A percentile compares a stretch with the other conserved stretches of the same genome.
Evolutionary conservation across 1,140 invertebrate genomes (phyloP).

Genomic region (Macrocentrus cingulum): DNA sequence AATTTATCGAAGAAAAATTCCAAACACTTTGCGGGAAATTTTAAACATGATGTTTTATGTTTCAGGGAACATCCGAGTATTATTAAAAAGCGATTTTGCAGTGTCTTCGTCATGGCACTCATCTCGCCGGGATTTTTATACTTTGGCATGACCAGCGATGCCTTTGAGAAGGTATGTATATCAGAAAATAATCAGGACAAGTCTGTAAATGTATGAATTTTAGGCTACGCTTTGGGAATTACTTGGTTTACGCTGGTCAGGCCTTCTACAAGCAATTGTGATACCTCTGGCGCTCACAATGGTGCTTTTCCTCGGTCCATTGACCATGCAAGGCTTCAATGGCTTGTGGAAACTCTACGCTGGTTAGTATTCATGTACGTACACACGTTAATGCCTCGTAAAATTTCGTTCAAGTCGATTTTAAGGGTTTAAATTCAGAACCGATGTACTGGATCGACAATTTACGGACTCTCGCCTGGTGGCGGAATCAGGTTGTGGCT

Average conservation of each 20-base stretch:
- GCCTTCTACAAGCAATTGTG: constrained; percentile 72
- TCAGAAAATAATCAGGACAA: constrained; percentile 10
- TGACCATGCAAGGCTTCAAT: constrained; percentile 71
- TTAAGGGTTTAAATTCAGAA: constrained; percentile 59
- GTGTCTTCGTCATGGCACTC: constrained; percentile 78
- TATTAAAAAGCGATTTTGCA: constrained; percentile 85
- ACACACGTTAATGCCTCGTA: constrained; percentile 4
- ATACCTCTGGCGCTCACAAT: constrained; percentile 81
- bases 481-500: constrained; percentile 87
- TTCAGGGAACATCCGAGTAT: constrained; percentile 84
- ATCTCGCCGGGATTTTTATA: constrained; percentile 78
- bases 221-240: constrained; percentile 70
- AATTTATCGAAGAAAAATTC: too few species aligned
- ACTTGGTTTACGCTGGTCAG: constrained; percentile 74
- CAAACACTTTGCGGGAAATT: neutral
- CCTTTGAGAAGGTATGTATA: constrained; percentile 61
- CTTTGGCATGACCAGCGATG: constrained; percentile 65
- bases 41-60: constrained; percentile 37
- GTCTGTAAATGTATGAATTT: too few species aligned
- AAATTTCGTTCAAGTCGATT: neutral
- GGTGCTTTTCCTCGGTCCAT: constrained; percentile 81
- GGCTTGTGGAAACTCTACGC: constrained; percentile 70
- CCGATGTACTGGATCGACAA: constrained; percentile 74
- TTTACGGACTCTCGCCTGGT: constrained; percentile 77
- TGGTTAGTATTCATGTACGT: constrained; percentile 58